Percentiles rank a stretch among this genome's conserved stretches.
Conservation (phyloP, 30 jellyfish, hydroid and myxozoan genomes). For the Aurelia sp. region DNA sequence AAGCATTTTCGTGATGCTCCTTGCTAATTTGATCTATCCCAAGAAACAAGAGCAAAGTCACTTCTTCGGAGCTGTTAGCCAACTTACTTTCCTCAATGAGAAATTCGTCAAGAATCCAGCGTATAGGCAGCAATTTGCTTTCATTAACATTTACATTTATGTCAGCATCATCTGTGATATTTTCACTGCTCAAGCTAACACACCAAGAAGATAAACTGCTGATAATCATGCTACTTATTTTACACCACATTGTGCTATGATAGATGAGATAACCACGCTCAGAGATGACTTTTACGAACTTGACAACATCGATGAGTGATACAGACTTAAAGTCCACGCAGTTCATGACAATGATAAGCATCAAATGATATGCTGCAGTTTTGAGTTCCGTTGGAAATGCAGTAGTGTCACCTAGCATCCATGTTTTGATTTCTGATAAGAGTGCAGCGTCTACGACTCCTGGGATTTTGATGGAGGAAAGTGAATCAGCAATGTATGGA, state of each 20-base stretch:
- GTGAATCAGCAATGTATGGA: conserved; percentile 53
- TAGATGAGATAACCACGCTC: conserved; percentile 39
- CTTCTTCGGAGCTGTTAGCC: conserved; percentile 19
- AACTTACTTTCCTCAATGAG: conserved; percentile 7
- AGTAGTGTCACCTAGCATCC: conserved; percentile 48
- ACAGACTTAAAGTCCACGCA: conserved; percentile 8
- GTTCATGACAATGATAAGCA: conserved; percentile 15
- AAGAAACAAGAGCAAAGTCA: conserved; percentile 17
- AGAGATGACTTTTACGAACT: conserved; percentile 23
- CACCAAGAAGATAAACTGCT: background rate
- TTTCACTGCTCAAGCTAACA: background rate
- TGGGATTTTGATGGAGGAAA: conserved; percentile 15
- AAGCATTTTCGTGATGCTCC: background rate
- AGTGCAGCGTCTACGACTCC: conserved; percentile 44
- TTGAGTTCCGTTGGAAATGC: conserved; percentile 60
- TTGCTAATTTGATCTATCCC: background rate
- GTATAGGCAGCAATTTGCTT: too few species aligned
- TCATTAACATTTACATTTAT: background rate
- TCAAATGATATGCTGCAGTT: conserved; percentile 36
- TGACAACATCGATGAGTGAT: conserved; percentile 16
- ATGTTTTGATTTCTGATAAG: conserved; percentile 13
- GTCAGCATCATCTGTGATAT: background rate
- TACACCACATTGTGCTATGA: conserved; percentile 40
- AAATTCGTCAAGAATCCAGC: background rate
- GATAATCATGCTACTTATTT: background rate